Base-by-base conservation (phyloP, 1,140 invertebrate species). In the Drosophila grimshawi region DNA sequence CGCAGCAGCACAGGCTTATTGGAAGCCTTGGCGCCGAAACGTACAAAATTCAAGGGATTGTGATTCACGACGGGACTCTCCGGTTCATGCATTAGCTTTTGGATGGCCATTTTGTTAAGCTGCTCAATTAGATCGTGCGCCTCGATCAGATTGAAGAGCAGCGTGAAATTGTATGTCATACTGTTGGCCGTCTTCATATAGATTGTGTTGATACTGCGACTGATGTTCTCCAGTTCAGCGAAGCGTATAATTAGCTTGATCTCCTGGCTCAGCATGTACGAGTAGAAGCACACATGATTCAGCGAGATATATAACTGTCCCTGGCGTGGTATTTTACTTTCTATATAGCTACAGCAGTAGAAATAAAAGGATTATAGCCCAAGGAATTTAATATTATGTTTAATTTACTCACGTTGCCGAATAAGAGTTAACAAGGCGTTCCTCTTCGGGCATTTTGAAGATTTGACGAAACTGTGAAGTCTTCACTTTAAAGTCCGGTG, bases 241-340 rank as follows among this genome's bases (percentile, higher is more conserved):
- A 92, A 92, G 27, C 97, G 94, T 49, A 99, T 95, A 67, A 97
- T 95, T 27, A 99, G 93, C 90, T 97, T 97, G 5, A 96, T 97
- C 92, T 99, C 97, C 68, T 95, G 96, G 11, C 98, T 97, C 91
- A 99, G 95, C 86, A 99, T 96, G 86, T 97, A 98, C 4, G 98
- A 97, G 93, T 99, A 97, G 93, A 99, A 99, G 91, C 97, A 99
- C 85, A 99, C 94, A 92, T 99, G 97, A 91, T 98, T 98, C 49
- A 99, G 95, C 53, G 98, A 98, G 10, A 99, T 94, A 92, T 99
- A 99, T 80, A 99, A 93, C 96, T 98, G 98, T 43, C 98, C 98
- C 94, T 99, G 98, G 45, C 96, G 94, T 3, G 98, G 98, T 69
- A 99, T 93, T 92, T 96, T 96, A 30, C 96, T 96, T 93, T 98